phyloP scores from a whole-genome alignment of 2,888 invertebrate genomes.

The Elysia crispata region DNA sequence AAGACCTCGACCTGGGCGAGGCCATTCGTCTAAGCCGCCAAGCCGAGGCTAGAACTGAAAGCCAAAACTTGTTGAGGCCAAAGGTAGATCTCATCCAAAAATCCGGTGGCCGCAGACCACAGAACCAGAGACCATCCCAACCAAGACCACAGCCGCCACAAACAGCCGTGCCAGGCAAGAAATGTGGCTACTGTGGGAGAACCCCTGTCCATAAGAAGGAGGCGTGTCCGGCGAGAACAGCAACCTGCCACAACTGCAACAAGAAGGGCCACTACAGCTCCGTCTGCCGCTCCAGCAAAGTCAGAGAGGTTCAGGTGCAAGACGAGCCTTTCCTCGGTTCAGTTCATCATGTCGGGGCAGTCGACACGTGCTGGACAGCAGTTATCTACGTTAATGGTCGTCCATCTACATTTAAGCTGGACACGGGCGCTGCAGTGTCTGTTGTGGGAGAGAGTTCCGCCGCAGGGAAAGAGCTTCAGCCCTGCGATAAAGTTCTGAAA shows the following conservation, averaged over 20 bases:
- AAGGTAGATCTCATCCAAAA: background rate
- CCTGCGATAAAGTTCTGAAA: too few relatives aligned
- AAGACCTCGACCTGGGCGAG: background rate
- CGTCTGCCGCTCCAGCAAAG: background rate
- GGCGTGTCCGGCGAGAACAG: constrained; percentile 1
- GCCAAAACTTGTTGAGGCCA: background rate
- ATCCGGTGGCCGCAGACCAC: too few relatives aligned
- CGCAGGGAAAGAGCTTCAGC: too few relatives aligned
- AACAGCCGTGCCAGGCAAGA: background rate
- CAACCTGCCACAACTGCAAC: background rate
- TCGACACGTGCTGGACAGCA: background rate
- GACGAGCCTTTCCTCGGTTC: background rate
- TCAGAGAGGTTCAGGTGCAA: background rate
- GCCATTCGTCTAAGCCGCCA: background rate
- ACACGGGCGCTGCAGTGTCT: too few relatives aligned
- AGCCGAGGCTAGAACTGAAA: constrained; percentile 19
- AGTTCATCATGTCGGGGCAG: background rate
- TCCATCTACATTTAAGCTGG: too few relatives aligned
- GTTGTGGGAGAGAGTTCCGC: too few relatives aligned
- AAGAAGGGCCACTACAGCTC: constrained; percentile 14
- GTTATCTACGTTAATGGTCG: too few relatives aligned
- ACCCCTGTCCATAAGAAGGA: background rate
- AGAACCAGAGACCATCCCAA: too few relatives aligned
- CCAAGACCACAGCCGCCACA: too few relatives aligned
- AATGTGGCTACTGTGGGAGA: constrained; percentile 14